phyloP scores from a whole-genome alignment of 2,888 invertebrate genomes.

The Oconnorella tubifera region DNA sequence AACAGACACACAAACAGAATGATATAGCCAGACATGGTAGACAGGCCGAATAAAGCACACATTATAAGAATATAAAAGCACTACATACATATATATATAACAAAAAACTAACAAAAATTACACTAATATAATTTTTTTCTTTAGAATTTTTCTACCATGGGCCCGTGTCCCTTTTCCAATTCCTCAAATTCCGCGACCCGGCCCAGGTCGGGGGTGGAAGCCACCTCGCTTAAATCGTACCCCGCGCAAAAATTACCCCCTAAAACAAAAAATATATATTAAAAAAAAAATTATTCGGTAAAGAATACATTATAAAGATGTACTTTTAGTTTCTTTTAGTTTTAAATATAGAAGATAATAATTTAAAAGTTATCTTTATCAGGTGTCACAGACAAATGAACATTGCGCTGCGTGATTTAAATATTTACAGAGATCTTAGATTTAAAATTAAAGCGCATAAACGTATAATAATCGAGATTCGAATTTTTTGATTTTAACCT shows the following conservation, averaged over 20 bases:
- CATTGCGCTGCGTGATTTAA: no score
- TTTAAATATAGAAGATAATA: neutral
- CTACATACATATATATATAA: no score
- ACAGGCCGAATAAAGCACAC: no score
- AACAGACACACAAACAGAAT: no score
- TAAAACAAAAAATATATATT: constrained; percentile 34
- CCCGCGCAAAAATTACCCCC: constrained; percentile 95
- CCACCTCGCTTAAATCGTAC: constrained; percentile 76
- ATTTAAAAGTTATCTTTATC: neutral
- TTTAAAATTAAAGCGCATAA: neutral
- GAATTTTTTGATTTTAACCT: no score
- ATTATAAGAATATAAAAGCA: no score
- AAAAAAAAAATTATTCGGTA: neutral
- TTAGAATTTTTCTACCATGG: no score
- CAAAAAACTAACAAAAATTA: no score
- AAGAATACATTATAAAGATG: neutral
- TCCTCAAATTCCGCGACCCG: neutral
- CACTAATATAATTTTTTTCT: no score
- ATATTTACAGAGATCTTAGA: neutral
- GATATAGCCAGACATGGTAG: no score
- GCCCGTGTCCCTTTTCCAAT: constrained; percentile 6
- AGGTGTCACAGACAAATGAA: no score
- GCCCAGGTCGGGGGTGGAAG: neutral
- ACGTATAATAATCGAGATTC: no score
- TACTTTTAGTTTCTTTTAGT: neutral